Conservation (phyloP, 2,113 vertebrate species). For the Sclerurus mexicanus region DNA sequence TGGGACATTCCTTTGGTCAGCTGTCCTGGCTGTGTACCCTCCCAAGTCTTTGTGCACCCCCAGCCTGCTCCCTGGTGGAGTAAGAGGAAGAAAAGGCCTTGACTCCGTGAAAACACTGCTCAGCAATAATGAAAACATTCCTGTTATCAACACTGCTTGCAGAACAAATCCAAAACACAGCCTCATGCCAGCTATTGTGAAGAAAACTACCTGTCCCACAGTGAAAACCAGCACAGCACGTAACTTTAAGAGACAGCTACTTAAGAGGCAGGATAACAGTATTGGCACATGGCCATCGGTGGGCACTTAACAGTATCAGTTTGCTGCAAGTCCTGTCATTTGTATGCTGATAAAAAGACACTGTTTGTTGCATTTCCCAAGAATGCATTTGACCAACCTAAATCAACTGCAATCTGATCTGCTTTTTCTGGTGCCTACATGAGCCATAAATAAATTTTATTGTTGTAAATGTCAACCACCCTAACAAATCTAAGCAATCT, state of each 20-base stretch:
- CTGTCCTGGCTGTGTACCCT: neutral
- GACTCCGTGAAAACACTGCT: accelerated
- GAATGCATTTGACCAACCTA: constrained; percentile 7
- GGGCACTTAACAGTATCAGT: constrained; percentile 29
- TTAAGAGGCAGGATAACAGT: neutral
- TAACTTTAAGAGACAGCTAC: constrained; percentile 21
- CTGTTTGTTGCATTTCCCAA: constrained; percentile 40
- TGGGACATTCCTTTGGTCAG: neutral
- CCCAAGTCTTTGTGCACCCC: neutral
- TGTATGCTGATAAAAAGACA: neutral
- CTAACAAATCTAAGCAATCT: neutral
- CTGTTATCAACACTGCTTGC: neutral
- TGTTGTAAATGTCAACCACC: neutral
- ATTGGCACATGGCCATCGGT: neutral
- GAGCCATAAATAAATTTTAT: constrained; percentile 8
- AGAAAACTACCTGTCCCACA: neutral
- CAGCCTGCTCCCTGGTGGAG: neutral
- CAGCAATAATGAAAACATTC: neutral
- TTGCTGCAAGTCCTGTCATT: neutral
- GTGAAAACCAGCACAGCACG: neutral
- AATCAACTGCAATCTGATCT: constrained; percentile 41
- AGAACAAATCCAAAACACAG: neutral
- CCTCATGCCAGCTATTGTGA: neutral
- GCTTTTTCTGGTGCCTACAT: neutral
- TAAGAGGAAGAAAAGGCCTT: neutral